Percentiles rank a stretch among this genome's conserved stretches.
phyloP scores from a whole-genome alignment of 2,797 vertebrate genomes.

The Hippoglossus hippoglossus region DNA sequence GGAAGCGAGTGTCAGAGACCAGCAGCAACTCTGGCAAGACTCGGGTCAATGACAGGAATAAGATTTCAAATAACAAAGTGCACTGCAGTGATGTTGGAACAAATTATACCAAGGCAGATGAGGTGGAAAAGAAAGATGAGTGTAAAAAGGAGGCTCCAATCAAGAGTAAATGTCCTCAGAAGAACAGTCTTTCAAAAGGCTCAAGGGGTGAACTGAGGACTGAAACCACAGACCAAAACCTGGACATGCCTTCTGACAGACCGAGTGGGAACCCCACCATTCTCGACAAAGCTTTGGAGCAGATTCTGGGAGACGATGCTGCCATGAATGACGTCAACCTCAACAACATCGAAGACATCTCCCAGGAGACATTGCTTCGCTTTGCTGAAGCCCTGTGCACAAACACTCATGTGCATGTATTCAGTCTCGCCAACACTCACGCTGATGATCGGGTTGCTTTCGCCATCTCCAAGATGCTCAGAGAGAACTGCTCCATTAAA shows the following conservation, averaged over 20 bases:
- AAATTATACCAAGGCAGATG: constrained; percentile 46
- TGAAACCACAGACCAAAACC: constrained; percentile 39
- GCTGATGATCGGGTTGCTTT: constrained; percentile 89
- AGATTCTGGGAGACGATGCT: constrained; percentile 84
- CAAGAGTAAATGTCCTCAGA: constrained; percentile 25
- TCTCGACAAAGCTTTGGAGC: constrained; percentile 89
- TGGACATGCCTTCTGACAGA: constrained; percentile 70
- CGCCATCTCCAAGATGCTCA: constrained; percentile 88
- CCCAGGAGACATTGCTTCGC: constrained; percentile 84
- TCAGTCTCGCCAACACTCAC: constrained; percentile 91
- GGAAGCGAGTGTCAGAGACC: constrained; percentile 80
- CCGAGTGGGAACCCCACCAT: constrained; percentile 87
- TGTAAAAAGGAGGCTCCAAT: constrained; percentile 38
- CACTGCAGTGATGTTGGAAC: constrained; percentile 13
- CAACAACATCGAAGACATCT: constrained; percentile 93
- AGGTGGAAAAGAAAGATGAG: constrained; percentile 63
- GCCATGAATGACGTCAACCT: constrained; percentile 88
- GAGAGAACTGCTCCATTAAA: constrained; percentile 85
- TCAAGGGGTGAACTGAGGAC: constrained; percentile 7
- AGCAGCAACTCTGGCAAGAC: constrained; percentile 80
- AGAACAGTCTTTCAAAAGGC: constrained; percentile 24
- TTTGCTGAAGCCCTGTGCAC: constrained; percentile 88
- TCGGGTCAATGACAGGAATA: constrained; percentile 77
- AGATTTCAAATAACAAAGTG: constrained; percentile 44
- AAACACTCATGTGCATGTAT: constrained; percentile 87